phyloP scores from a whole-genome alignment of 1,140 invertebrate species.

The Drosophila athabasca region DNA sequence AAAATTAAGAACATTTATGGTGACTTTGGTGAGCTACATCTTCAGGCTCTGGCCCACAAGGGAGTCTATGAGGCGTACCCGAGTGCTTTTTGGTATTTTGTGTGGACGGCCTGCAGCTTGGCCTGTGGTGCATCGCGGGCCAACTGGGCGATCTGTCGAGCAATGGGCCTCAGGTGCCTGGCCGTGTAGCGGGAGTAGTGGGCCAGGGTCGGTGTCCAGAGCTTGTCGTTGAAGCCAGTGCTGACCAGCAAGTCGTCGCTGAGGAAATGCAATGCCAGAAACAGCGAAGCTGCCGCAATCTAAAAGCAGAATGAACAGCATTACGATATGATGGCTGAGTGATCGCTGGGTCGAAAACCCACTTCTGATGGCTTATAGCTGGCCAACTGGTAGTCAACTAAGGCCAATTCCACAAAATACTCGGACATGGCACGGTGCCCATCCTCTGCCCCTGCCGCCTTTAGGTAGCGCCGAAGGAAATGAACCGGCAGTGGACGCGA shows the following conservation, averaged over 20 bases:
- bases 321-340: background rate
- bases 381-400: constrained; percentile 92
- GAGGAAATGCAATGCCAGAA: constrained; percentile 85
- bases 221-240: constrained; percentile 76
- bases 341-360: background rate
- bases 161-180: constrained; percentile 86
- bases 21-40: constrained; percentile 6
- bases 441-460: constrained; percentile 87
- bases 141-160: constrained; percentile 86
- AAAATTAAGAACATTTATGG: too few relatives aligned
- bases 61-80: constrained; percentile 83
- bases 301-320: constrained; percentile 7
- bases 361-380: constrained; percentile 91
- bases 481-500: constrained; percentile 93
- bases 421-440: constrained; percentile 94
- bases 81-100: constrained; percentile 86
- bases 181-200: constrained; percentile 87
- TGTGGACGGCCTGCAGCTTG: constrained; percentile 86
- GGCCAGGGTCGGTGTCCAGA: constrained; percentile 87
- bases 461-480: constrained; percentile 91
- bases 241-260: constrained; percentile 76
- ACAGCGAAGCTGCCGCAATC: constrained; percentile 85
- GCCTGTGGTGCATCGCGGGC: constrained; percentile 85
- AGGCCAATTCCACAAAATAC: constrained; percentile 94
- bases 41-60: constrained; percentile 60